Evolutionary conservation across 1,140 invertebrate genomes (phyloP).

Genomic region (Euura lappo): DNA sequence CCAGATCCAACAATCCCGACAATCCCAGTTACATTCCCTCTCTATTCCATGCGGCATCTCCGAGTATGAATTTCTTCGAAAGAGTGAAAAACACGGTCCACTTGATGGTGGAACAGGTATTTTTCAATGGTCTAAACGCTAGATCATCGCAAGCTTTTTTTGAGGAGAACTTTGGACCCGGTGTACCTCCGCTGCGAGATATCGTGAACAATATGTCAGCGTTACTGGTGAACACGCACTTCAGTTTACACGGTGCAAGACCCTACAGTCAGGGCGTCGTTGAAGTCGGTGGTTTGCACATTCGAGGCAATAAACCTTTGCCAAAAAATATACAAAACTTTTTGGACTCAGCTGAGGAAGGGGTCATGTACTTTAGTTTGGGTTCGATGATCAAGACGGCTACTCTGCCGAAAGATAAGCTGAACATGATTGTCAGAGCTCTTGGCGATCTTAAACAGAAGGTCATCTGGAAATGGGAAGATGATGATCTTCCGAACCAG

Average conservation of each 20-base stretch:
- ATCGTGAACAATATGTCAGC: slow-evolving; percentile 47
- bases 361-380: slow-evolving; percentile 61
- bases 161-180: slow-evolving; percentile 50
- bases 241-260: slow-evolving; percentile 56
- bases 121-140: slow-evolving; percentile 39
- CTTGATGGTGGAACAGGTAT: background rate
- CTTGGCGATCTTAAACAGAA: slow-evolving; percentile 40
- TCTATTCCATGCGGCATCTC: slow-evolving; percentile 56
- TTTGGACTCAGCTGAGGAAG: slow-evolving; percentile 48
- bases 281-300: slow-evolving; percentile 68
- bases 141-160: slow-evolving; percentile 50
- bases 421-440: slow-evolving; percentile 41
- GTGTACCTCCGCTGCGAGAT: slow-evolving; percentile 49
- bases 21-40: slow-evolving; percentile 69
- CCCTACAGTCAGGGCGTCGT: slow-evolving; percentile 65
- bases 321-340: slow-evolving; percentile 49
- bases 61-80: slow-evolving; percentile 63
- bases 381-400: slow-evolving; percentile 56
- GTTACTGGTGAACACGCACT: slow-evolving; percentile 65
- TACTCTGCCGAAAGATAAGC: slow-evolving; percentile 50
- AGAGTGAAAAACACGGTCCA: slow-evolving; percentile 61
- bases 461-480: slow-evolving; percentile 64
- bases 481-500: slow-evolving; percentile 32
- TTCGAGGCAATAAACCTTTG: slow-evolving; percentile 46
- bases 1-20: slow-evolving; percentile 63